Percentiles rank a stretch among this genome's conserved stretches.
These are phyloP conservation scores for Heteromyza rotundicornis DNA, from an alignment of 2,888 invertebrate genomes.

Conservation along the genomic window DNA sequence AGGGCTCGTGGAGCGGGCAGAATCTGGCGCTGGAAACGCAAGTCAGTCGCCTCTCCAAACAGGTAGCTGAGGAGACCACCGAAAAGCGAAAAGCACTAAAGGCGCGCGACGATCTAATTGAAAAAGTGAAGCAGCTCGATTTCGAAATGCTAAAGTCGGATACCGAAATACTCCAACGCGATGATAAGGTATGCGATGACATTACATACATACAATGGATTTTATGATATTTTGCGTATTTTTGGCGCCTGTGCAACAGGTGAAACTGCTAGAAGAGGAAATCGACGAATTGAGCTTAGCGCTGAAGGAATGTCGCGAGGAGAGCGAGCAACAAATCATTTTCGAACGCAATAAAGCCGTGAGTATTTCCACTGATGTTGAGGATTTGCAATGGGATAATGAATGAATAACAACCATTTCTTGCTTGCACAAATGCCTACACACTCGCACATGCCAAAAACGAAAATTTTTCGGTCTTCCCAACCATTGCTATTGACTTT, in stretches of 20 bases:
- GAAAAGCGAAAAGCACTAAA: conserved; percentile 77
- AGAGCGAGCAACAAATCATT: conserved; percentile 66
- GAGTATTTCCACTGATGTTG: conserved; percentile 62
- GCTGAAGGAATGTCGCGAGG: conserved; percentile 65
- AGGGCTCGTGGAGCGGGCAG: conserved; percentile 91
- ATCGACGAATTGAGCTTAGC: conserved; percentile 76
- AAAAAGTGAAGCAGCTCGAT: conserved; percentile 65
- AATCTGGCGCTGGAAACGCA: conserved; percentile 89
- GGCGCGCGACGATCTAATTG: conserved; percentile 71
- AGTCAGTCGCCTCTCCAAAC: conserved; percentile 81
- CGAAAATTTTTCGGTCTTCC: too few relatives aligned
- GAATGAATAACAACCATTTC: conserved; percentile 26
- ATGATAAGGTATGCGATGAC: conserved; percentile 60
- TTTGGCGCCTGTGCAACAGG: conserved; percentile 42
- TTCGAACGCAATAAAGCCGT: conserved; percentile 67
- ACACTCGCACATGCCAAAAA: not conserved
- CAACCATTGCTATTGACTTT: too few relatives aligned
- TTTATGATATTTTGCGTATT: not conserved
- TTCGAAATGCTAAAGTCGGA: conserved; percentile 56
- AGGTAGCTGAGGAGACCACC: conserved; percentile 83
- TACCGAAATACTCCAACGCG: conserved; percentile 54
- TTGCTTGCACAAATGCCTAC: not conserved
- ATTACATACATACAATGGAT: too few relatives aligned
- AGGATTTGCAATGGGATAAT: conserved; percentile 47
- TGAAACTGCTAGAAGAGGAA: conserved; percentile 73